Conservation (phyloP, 2,888 invertebrate species). For the Trissolcus japonicus region DNA sequence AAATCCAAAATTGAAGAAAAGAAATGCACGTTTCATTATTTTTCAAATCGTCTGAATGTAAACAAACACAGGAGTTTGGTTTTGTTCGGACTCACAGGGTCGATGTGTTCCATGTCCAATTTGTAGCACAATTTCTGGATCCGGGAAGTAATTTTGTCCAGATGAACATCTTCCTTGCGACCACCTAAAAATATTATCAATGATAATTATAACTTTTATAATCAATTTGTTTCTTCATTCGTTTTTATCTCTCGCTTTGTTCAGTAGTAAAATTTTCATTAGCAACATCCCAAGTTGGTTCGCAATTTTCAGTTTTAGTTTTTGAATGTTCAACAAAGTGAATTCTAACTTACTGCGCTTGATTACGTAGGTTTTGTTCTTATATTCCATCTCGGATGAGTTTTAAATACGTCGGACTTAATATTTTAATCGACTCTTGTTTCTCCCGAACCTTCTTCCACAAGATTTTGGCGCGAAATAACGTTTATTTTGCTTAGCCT, state of each 20-base stretch:
- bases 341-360: constrained; percentile 74
- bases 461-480: constrained; percentile 21
- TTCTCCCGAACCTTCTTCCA: background rate
- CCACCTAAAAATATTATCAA: constrained; percentile 81
- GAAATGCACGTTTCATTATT: background rate
- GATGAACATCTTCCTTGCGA: constrained; percentile 92
- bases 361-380: constrained; percentile 75
- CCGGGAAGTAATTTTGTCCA: constrained; percentile 98
- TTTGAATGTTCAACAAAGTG: background rate
- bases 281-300: too few relatives aligned
- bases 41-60: background rate
- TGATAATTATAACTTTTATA: background rate
- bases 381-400: constrained; percentile 16
- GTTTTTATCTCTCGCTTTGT: background rate
- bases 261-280: background rate
- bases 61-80: background rate
- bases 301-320: background rate
- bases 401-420: background rate
- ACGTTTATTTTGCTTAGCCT: background rate
- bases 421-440: background rate
- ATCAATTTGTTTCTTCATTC: background rate
- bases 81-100: constrained; percentile 85
- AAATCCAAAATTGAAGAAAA: background rate
- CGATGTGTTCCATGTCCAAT: constrained; percentile 95
- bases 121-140: constrained; percentile 97